A percentile compares a stretch with the other conserved stretches of the same genome.
Evolutionary conservation across 2,888 invertebrate genomes (phyloP).

Genomic region (Argynnis bischoffii): DNA sequence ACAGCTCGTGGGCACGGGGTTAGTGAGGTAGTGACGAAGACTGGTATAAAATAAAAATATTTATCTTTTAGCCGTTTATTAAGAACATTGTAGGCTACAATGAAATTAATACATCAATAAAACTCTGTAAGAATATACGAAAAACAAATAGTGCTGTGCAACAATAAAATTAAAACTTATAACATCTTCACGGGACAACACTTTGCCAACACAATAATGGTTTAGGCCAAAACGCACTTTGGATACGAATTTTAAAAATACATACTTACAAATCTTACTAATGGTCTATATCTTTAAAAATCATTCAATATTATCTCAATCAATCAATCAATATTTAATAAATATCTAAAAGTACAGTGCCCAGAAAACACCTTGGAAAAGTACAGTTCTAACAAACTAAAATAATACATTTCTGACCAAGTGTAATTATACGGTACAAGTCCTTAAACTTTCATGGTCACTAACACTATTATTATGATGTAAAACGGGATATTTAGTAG

Average conservation of each 20-base stretch:
- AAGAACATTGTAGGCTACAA: conserved; percentile 75
- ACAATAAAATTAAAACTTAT: conserved; percentile 71
- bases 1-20: too few species aligned
- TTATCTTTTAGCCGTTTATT: conserved; percentile 71
- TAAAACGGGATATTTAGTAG: too few species aligned
- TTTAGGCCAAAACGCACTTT: conserved; percentile 22
- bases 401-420: too few species aligned
- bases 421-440: too few species aligned
- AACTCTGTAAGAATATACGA: conserved; percentile 74
- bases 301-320: too few species aligned
- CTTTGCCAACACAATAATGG: conserved; percentile 47
- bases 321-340: too few species aligned
- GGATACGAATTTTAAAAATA: not conserved
- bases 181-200: conserved; percentile 36
- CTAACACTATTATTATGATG: too few species aligned
- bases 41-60: conserved; percentile 39
- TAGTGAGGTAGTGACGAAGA: not conserved
- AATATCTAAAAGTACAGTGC: too few species aligned
- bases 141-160: conserved; percentile 76
- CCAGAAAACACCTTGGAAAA: too few species aligned
- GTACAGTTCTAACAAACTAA: too few species aligned
- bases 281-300: too few species aligned
- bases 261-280: not conserved
- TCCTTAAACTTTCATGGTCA: too few species aligned
- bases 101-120: conserved; percentile 70